Evolutionary conservation across 1,140 invertebrate genomes (phyloP).

Genomic region (Pseudomyrmex concolor): DNA sequence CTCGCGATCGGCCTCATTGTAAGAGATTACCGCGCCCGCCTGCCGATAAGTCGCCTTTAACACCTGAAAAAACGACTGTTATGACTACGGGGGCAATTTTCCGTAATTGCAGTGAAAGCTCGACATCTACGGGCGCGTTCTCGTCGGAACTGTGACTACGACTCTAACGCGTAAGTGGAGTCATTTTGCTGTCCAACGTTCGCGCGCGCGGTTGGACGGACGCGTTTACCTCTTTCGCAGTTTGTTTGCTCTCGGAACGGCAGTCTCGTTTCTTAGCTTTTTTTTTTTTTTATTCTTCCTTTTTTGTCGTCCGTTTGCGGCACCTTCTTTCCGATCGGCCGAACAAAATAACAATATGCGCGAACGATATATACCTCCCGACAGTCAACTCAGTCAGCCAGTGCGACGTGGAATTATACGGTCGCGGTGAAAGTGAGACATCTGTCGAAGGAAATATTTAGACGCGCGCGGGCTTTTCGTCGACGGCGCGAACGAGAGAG

Average conservation of each 20-base stretch:
- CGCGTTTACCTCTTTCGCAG: constrained; percentile 76
- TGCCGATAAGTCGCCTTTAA: constrained; percentile 65
- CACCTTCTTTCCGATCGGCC: constrained; percentile 30
- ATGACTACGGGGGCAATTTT: constrained; percentile 80
- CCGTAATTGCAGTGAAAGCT: constrained; percentile 84
- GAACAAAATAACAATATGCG: constrained; percentile 43
- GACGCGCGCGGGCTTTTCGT: constrained; percentile 24
- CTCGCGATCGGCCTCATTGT: constrained; percentile 58
- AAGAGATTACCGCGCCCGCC: constrained; percentile 53
- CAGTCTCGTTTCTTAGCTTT: constrained; percentile 54
- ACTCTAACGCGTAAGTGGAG: constrained; percentile 76
- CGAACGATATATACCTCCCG: not conserved
- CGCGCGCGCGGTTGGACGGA: constrained; percentile 69
- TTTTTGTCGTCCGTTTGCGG: constrained; percentile 16
- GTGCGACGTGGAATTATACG: constrained; percentile 15
- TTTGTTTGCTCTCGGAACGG: constrained; percentile 68
- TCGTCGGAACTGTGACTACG: constrained; percentile 57
- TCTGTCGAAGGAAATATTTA: constrained; percentile 47
- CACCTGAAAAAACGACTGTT: constrained; percentile 80
- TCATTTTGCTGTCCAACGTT: constrained; percentile 82
- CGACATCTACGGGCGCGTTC: constrained; percentile 62
- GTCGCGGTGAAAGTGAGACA: constrained; percentile 50
- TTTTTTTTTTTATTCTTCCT: not conserved
- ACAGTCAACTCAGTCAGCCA: not conserved
- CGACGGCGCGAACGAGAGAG: constrained; percentile 14